Evolutionary conservation across 2,797 vertebrate genomes (phyloP).

Genomic region (Argyrosomus regius): DNA sequence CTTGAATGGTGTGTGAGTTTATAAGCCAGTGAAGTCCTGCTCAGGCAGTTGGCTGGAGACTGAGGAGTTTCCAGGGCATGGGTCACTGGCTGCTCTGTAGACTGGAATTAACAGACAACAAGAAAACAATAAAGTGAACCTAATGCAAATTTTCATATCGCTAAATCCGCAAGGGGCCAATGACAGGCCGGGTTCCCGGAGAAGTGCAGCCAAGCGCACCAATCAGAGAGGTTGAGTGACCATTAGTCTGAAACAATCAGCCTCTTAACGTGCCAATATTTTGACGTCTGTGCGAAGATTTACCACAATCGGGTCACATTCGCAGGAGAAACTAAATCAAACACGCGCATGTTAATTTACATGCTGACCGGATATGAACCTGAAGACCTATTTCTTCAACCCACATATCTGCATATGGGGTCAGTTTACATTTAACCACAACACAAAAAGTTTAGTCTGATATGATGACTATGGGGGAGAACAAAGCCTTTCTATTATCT

Average conservation of each 20-base stretch:
- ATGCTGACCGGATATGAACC: conserved; percentile 75
- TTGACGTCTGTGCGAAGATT: conserved; percentile 80
- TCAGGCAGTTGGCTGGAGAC: conserved; percentile 60
- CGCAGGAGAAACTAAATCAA: conserved; percentile 68
- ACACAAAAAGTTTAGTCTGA: conserved; percentile 38
- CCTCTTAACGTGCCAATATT: conserved; percentile 80
- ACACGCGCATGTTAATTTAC: conserved; percentile 75
- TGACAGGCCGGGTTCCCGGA: conserved; percentile 69
- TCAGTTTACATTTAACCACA: conserved; percentile 59
- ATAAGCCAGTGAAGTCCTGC: conserved; percentile 40
- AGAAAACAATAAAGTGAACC: conserved; percentile 86
- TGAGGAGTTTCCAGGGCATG: conserved; percentile 73
- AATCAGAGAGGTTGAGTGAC: conserved; percentile 84
- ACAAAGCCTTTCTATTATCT: conserved; percentile 68
- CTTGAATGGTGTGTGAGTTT: conserved; percentile 41
- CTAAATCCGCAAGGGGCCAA: conserved; percentile 79
- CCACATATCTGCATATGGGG: conserved; percentile 58
- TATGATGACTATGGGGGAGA: conserved; percentile 44
- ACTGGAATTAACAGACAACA: conserved; percentile 90
- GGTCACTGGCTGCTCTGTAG: conserved; percentile 87
- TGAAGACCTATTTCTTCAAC: conserved; percentile 75
- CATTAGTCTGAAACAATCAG: conserved; percentile 89
- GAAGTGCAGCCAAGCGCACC: conserved; percentile 83
- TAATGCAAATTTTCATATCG: conserved; percentile 86
- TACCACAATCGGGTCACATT: conserved; percentile 84